A percentile compares a stretch with the other conserved stretches of the same genome.
phyloP scores from a whole-genome alignment of 2,797 vertebrate genomes.

The Muraenolepis orangiensis region DNA sequence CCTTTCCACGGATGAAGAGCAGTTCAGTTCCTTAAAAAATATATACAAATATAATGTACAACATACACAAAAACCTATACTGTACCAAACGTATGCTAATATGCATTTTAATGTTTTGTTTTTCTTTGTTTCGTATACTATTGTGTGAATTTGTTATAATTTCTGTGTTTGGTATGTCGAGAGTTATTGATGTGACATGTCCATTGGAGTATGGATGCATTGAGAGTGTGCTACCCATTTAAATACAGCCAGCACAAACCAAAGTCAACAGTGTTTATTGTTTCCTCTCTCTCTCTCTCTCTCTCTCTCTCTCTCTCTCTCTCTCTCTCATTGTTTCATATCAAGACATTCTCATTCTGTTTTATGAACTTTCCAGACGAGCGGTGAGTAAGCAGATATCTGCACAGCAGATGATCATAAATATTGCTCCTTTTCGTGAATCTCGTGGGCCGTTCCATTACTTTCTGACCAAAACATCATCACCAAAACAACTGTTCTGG shows the following conservation, averaged over 20 bases:
- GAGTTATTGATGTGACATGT: background rate
- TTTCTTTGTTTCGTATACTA: background rate
- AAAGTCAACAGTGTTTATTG: too few relatives aligned
- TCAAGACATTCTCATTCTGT: too few relatives aligned
- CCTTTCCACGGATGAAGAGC: background rate
- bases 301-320: too few relatives aligned
- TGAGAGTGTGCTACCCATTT: background rate
- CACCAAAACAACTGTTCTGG: background rate
- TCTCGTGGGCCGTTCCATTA: background rate
- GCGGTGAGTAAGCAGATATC: too few relatives aligned
- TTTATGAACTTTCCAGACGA: too few relatives aligned
- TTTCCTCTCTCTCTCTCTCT: too few relatives aligned
- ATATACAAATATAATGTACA: background rate
- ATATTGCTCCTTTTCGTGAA: background rate
- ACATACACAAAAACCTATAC: background rate
- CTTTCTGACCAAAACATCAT: background rate
- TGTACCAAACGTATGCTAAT: background rate
- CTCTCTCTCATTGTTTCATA: too few relatives aligned
- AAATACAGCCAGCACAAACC: background rate
- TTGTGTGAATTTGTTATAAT: background rate
- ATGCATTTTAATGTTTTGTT: background rate
- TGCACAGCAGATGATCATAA: too few relatives aligned
- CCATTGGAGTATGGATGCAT: background rate
- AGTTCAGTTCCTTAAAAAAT: background rate
- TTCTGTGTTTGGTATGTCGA: conserved; percentile 3